Percentiles rank a stretch among this genome's conserved stretches.
These are phyloP conservation scores for Augochlorella aurata DNA, from an alignment of 2,888 invertebrate species.

Conservation along the genomic window DNA sequence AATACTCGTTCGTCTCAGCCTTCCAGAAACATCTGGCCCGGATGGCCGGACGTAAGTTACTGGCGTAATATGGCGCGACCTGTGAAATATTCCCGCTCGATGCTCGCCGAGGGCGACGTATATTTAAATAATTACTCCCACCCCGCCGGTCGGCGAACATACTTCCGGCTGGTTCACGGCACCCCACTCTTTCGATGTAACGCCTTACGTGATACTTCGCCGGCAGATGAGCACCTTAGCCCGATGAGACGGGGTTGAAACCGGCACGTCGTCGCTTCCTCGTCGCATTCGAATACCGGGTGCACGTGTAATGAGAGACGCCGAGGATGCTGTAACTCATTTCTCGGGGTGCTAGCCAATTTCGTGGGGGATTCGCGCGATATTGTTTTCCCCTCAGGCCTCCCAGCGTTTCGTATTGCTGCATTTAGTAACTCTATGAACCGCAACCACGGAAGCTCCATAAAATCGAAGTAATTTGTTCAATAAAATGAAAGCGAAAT, in stretches of 20 bases:
- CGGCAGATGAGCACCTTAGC: constrained; percentile 22
- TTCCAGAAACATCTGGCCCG: constrained; percentile 71
- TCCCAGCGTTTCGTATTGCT: neutral
- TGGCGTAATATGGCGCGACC: constrained; percentile 71
- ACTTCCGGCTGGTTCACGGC: constrained; percentile 31
- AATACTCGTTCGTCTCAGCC: constrained; percentile 59
- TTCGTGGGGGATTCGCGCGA: neutral
- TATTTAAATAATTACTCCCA: constrained; percentile 71
- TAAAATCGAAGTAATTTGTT: no score
- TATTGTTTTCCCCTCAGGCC: neutral
- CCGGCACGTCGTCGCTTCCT: constrained; percentile 23
- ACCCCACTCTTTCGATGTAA: constrained; percentile 46
- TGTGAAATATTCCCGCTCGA: constrained; percentile 72
- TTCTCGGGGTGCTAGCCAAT: constrained; percentile 10
- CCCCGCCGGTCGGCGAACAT: constrained; percentile 15
- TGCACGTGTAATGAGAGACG: constrained; percentile 17
- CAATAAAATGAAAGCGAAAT: no score
- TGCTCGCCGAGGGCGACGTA: constrained; percentile 61
- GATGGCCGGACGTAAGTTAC: constrained; percentile 72
- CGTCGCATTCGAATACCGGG: constrained; percentile 58
- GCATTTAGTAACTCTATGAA: neutral
- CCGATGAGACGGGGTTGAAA: constrained; percentile 13
- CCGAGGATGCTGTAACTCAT: constrained; percentile 10
- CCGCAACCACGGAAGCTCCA: no score
- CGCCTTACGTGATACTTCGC: constrained; percentile 51